A percentile compares a stretch with the other conserved stretches of the same genome.
phyloP scores from a whole-genome alignment of 1,140 invertebrate species.

The Polypedilum pembai region DNA sequence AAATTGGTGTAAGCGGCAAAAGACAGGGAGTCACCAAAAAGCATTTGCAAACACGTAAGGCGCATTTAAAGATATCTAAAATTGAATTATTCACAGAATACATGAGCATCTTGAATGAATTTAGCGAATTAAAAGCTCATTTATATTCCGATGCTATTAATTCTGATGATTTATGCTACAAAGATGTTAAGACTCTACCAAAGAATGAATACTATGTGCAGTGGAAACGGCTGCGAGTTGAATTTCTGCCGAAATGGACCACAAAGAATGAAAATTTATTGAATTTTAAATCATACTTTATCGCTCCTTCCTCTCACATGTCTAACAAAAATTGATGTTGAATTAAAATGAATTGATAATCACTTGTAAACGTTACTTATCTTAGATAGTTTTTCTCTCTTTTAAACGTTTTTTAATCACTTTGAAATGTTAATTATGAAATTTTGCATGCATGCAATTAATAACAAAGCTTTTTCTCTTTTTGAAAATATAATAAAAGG shows the following conservation, averaged over 20 bases:
- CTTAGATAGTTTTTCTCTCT: too few species aligned
- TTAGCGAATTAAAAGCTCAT: slow-evolving; percentile 36
- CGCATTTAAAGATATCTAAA: slow-evolving; percentile 55
- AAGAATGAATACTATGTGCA: slow-evolving; percentile 41
- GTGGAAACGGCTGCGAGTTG: slow-evolving; percentile 46
- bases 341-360: background rate
- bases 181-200: slow-evolving; percentile 45
- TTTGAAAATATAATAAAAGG: too few species aligned
- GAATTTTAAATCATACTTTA: slow-evolving; percentile 38
- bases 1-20: slow-evolving; percentile 71
- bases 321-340: background rate
- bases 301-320: background rate
- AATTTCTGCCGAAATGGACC: slow-evolving; percentile 52
- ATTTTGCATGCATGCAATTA: too few species aligned
- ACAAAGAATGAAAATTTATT: slow-evolving; percentile 46
- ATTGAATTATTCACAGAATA: slow-evolving; percentile 54
- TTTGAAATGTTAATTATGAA: too few species aligned
- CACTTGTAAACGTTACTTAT: too few species aligned
- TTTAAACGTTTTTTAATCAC: too few species aligned
- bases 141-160: slow-evolving; percentile 34
- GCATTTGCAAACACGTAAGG: slow-evolving; percentile 47
- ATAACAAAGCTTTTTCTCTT: too few species aligned
- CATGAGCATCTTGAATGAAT: slow-evolving; percentile 44
- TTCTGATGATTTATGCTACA: slow-evolving; percentile 43
- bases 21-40: slow-evolving; percentile 77